Evolutionary conservation across 2,888 invertebrate genomes (phyloP), one percentile per base, ranked within the genome.

Genomic region (Tigriopus californicus): DNA sequence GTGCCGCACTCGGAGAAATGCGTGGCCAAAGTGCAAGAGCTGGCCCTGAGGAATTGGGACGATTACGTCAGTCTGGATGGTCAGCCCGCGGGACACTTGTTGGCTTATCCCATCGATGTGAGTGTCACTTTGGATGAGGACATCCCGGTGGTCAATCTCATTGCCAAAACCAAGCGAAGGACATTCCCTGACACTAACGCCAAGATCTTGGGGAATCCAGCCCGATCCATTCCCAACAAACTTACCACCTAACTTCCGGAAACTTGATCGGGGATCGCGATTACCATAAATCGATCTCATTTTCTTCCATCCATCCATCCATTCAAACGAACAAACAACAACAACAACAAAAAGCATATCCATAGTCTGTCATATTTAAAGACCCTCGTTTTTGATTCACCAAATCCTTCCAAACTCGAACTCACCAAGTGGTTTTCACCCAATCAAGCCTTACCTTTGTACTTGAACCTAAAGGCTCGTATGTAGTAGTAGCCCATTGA

Each of bases 111-210:
- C 11, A 59, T 63, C 10, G 25, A 60, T 22, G 60, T 63, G 10
- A 59, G 49, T 41, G 54, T 54, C n/a, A 41, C 18, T 41, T 10
- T 54, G 13, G n/a, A 41, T n/a, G 54, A 54, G 10, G 15, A 54
- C n/a, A 11, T 41, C 22, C 47, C 42, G 4, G 62, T 62, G 40
- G 63, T 62, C 13, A 61, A 53, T 44, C 56, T 63, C 55, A 54
- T 46, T 22, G 56, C 61, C 15, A 53, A 58, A 10, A 60, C 60
- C 15, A 61, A 62, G 41, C 61, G 62, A 42, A 57, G 60, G 4
- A 60, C 51, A 20, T 62, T 63, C 60, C 63, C 63, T 2, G 63
- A 63, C 44, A 61, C 63, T 12, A 40, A 51, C 20, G 63, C 62
- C 22, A 63, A 61, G 48, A 60, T 63, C n/a, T 51, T 63, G 44